phyloP scores from a whole-genome alignment of 2,888 invertebrate genomes.

The Beris morrisii region DNA sequence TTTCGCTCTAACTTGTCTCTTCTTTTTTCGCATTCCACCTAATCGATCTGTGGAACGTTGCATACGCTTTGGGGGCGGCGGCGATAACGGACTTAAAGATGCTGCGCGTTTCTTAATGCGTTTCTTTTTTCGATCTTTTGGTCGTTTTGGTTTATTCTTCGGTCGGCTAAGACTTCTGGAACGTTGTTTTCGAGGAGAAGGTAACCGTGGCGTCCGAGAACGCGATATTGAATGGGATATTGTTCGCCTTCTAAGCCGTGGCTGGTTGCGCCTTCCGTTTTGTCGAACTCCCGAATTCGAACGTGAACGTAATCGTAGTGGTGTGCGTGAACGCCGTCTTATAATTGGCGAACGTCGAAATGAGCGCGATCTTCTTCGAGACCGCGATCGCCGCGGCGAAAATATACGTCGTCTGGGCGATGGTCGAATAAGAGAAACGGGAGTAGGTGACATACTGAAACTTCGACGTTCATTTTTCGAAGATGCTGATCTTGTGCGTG shows the following conservation, averaged over 20 bases:
- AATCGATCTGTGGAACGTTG: slow-evolving; percentile 44
- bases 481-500: slow-evolving; percentile 39
- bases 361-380: slow-evolving; percentile 7
- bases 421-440: slow-evolving; percentile 38
- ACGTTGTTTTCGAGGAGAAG: slow-evolving; percentile 26
- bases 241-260: slow-evolving; percentile 44
- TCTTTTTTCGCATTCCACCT: slow-evolving; percentile 45
- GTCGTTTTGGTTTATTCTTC: slow-evolving; percentile 30
- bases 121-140: slow-evolving; percentile 38
- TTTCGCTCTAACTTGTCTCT: slow-evolving; percentile 38
- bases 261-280: slow-evolving; percentile 39
- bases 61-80: slow-evolving; percentile 21
- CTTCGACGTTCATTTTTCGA: slow-evolving; percentile 38
- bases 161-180: slow-evolving; percentile 25
- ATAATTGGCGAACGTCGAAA: slow-evolving; percentile 13
- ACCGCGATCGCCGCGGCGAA: slow-evolving; percentile 40
- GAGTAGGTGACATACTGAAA: slow-evolving; percentile 42
- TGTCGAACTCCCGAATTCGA: slow-evolving; percentile 32
- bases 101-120: slow-evolving; percentile 37
- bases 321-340: slow-evolving; percentile 26
- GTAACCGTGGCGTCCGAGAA: slow-evolving; percentile 38
- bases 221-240: slow-evolving; percentile 41
- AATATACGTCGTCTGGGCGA: slow-evolving; percentile 50
- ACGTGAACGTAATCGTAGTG: slow-evolving; percentile 24
- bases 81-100: slow-evolving; percentile 31